Evolutionary conservation across 2,888 invertebrate species (phyloP).

Genomic region (Orthonychiurus folsomi): DNA sequence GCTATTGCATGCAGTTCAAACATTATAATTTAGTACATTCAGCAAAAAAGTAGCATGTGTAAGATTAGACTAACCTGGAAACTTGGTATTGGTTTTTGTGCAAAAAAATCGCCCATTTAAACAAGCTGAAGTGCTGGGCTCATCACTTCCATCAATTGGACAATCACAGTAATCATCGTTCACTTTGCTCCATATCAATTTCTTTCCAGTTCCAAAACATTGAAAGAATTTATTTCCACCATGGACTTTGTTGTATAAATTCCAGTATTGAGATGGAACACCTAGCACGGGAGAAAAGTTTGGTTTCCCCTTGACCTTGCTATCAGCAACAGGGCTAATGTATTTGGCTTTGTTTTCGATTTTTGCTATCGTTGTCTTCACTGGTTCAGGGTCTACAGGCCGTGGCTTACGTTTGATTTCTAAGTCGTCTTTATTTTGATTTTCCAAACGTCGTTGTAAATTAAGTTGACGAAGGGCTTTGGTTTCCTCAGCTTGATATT

Average conservation of each 20-base stretch:
- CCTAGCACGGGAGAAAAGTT: conserved; percentile 23
- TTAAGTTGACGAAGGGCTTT: not conserved
- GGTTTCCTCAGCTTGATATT: conserved; percentile 21
- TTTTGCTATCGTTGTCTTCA: too few species aligned
- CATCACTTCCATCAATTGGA: conserved; percentile 45
- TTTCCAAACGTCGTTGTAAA: too few species aligned
- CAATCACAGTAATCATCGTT: conserved; percentile 96
- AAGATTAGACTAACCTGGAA: too few species aligned
- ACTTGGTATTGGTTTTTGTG: conserved; percentile 19
- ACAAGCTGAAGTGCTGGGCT: conserved; percentile 48
- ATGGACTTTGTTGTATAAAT: conserved; percentile 22
- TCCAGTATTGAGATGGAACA: conserved; percentile 29
- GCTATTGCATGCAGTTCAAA: too few species aligned
- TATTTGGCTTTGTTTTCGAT: not conserved
- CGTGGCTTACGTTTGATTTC: too few species aligned
- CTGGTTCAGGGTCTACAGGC: too few species aligned
- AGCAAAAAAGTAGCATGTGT: too few species aligned
- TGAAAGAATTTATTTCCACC: conserved; percentile 22
- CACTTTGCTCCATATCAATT: conserved; percentile 57
- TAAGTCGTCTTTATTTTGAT: too few species aligned
- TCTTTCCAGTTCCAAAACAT: conserved; percentile 46
- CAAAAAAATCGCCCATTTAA: conserved; percentile 42
- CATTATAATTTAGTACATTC: too few species aligned
- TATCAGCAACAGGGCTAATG: too few species aligned
- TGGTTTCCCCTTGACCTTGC: too few species aligned